Evolutionary conservation across 2,797 vertebrate genomes (phyloP), one percentile per base, ranked within the genome.

Genomic region (Sebastes dallii): DNA sequence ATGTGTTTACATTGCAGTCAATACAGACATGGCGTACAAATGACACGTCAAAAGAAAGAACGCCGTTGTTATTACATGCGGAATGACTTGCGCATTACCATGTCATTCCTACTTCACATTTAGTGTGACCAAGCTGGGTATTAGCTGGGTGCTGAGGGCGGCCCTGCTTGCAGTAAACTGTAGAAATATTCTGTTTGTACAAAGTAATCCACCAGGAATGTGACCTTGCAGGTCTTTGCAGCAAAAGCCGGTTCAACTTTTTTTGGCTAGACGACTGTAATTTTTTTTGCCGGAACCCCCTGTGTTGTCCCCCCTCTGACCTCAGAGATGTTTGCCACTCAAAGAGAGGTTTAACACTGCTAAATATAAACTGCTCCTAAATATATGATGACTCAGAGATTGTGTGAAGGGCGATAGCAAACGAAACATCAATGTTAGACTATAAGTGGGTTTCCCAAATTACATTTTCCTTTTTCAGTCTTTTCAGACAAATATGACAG

Each of bases 301-400:
- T 2, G 24, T 16, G 32, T 29, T 29, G 18, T 5, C 5, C 14
- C 11, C 39, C 24, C 7, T 6, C 6, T 9, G 67, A 71, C 72
- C 32, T 60, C 6, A 20, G 69, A 84, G 80, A 82, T 54, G 22
- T 80, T 74, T 27, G 7, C 50, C 36, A 22, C 72, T 70, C 71
- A 29, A 58, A 77, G 39, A 42, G 46, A 58, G 70, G 60, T 87
- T 84, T 60, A 60, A 68, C 75, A 27, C 30, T 1, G 59, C 80
- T 72, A 72, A 71, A 84, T 72, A 69, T 81, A 60, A 81, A 60
- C 78, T 25, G 42, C 75, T 72, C 46, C 29, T 84, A n/a, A 86
- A 79, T 82, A 67, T 70, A 79, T 50, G 29, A 71, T 76, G 68
- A 81, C 52, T 77, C 54, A 30, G 77, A 67, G 72, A 55, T 82